Base-by-base conservation (phyloP, 2,888 invertebrate species). In the Tuberolachnus salignus region DNA sequence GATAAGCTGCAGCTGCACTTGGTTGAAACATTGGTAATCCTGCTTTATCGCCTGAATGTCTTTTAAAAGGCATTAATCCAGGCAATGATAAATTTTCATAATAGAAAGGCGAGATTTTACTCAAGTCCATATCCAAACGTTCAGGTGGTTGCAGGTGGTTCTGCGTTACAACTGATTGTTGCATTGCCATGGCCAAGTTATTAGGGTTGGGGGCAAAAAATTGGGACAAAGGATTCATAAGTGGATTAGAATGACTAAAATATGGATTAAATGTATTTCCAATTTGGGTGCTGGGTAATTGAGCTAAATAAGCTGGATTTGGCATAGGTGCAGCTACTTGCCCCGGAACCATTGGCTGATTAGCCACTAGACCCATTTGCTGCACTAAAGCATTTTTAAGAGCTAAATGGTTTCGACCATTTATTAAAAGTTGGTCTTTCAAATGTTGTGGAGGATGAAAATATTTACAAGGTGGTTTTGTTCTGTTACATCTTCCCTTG, bases 381-480 rank as follows among this genome's bases (percentile, higher is more conserved):
- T 95, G 95, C 93, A 96, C 94, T 85, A 96, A 90, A 84, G 95
- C 96, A 89, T 98, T 98, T 89, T 98, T 98, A 87, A 99, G 89
- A 86, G 98, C 98, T 88, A 99, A 90, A 90, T 99, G 98, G 90
- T 99, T 98, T 86, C 98, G 91, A 84, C 99, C 99, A 90, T 99
- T 99, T 90, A 99, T 98, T 87, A 99, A 90, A 87, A 99, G 90
- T 90, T 99, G 98, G 89, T 99, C 99, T 90, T 98, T 98, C 85
- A 99, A 91, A 88, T 99, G 99, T 88, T 98, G 98, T 84, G 99
- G 99, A 84, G 99, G 99, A 89, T 99, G 99, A 89, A 99, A 97
- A 89, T 99, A 99, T 91, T 99, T 99, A 94, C 99, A 99, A 85
- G 98, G 98, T 83, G 99, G 99, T 87, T 99, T 99, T 88, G 99